Conservation (phyloP, 2,888 invertebrate species). For the Drosophila melanosoma region DNA sequence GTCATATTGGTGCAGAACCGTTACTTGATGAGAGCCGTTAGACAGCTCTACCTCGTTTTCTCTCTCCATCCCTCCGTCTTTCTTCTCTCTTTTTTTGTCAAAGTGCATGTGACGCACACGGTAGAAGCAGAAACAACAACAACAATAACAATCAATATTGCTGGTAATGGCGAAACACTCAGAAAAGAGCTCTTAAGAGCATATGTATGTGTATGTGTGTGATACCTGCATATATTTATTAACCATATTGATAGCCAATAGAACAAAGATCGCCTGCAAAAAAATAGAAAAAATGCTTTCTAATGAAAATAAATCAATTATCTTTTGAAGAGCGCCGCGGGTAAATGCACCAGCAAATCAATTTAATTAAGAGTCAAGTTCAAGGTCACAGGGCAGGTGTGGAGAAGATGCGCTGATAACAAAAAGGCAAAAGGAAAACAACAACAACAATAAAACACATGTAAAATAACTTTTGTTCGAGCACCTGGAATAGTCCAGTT, state of each 20-base stretch:
- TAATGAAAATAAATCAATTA: constrained; percentile 69
- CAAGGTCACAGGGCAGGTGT: constrained; percentile 41
- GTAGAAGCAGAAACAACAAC: constrained; percentile 8
- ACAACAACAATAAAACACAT: constrained; percentile 30
- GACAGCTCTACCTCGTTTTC: background rate
- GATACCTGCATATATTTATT: background rate
- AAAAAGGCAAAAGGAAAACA: background rate
- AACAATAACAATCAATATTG: constrained; percentile 63
- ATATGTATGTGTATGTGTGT: background rate
- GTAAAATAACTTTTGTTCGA: constrained; percentile 25
- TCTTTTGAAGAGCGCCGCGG: constrained; percentile 34
- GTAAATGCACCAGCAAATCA: constrained; percentile 58
- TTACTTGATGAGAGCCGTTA: constrained; percentile 25
- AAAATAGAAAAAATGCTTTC: constrained; percentile 39
- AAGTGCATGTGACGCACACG: constrained; percentile 53
- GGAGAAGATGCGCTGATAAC: constrained; percentile 5
- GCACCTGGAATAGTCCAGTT: constrained; percentile 16
- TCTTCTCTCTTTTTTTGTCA: background rate
- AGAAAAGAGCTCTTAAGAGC: constrained; percentile 40
- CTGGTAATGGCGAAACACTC: constrained; percentile 54
- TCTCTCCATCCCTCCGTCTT: constrained; percentile 5
- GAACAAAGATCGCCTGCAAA: constrained; percentile 56
- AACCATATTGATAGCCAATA: constrained; percentile 47
- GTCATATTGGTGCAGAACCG: constrained; percentile 57
- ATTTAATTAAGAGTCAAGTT: constrained; percentile 37